Conservation (phyloP, 2,888 invertebrate species). For the Xanthia icteritia region DNA sequence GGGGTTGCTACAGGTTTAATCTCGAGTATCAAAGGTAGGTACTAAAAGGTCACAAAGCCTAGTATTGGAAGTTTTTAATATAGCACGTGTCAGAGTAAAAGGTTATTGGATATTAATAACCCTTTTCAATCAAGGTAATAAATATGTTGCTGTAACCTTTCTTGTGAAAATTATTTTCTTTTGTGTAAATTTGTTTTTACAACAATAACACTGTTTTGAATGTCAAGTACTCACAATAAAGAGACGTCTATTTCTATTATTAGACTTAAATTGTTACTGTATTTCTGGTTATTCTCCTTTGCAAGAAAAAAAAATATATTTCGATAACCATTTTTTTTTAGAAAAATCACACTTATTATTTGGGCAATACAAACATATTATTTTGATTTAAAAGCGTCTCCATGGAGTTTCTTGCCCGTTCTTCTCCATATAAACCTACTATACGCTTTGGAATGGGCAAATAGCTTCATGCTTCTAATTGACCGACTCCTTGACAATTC, state of each 20-base stretch:
- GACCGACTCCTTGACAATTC: background rate
- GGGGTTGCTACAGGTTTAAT: conserved; percentile 58
- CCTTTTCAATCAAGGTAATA: conserved; percentile 31
- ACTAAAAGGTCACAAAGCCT: conserved; percentile 54
- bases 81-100: conserved; percentile 44
- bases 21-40: conserved; percentile 51
- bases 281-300: background rate
- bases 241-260: background rate
- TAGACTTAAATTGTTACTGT: background rate
- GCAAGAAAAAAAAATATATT: background rate
- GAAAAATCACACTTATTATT: background rate
- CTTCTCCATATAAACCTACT: background rate
- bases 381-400: background rate
- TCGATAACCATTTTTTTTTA: background rate
- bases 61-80: conserved; percentile 50
- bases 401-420: background rate
- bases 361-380: background rate
- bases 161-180: conserved; percentile 8
- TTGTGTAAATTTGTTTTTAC: background rate
- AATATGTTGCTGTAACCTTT: conserved; percentile 7
- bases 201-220: too few relatives aligned
- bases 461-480: background rate
- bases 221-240: background rate
- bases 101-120: conserved; percentile 51
- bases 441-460: background rate